Percentiles rank a stretch among this genome's conserved stretches.
phyloP scores from a whole-genome alignment of 2,113 vertebrate genomes.

The Charina bottae region DNA sequence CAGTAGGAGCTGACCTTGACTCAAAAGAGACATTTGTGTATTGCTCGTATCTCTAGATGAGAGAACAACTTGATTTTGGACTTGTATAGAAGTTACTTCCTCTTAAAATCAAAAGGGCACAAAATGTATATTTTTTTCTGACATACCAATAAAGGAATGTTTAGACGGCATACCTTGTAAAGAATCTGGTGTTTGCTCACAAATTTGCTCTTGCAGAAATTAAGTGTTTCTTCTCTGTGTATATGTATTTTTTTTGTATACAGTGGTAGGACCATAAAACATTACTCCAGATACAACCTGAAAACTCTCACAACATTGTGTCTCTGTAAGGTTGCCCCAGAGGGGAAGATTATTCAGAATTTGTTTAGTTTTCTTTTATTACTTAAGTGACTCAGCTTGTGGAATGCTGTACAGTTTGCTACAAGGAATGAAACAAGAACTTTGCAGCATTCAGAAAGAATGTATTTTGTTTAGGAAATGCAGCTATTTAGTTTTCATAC shows the following conservation, averaged over 20 bases:
- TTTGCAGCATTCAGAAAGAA: not conserved
- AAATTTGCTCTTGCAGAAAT: not conserved
- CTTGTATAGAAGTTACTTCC: not conserved
- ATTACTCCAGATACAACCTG: not conserved
- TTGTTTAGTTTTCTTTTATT: not conserved
- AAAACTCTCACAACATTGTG: not conserved
- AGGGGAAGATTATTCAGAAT: not conserved
- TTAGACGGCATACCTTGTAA: not conserved
- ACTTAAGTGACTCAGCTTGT: not conserved
- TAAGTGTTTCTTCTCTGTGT: not conserved
- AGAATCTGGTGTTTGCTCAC: not conserved
- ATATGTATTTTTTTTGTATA: not conserved
- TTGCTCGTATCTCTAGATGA: not conserved
- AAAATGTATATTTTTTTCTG: too few relatives aligned
- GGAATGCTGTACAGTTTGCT: not conserved
- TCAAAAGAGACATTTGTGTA: not conserved
- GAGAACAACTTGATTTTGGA: not conserved
- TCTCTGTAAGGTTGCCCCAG: not conserved
- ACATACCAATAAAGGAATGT: not conserved
- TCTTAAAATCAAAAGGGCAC: not conserved
- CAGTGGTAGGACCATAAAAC: not conserved
- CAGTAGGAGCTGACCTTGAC: not conserved
- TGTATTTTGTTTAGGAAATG: not conserved
- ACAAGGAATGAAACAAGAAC: not conserved
- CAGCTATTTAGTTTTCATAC: not conserved